Conservation (phyloP, 2,888 invertebrate genomes). For the Acanthosepion lycidas region DNA sequence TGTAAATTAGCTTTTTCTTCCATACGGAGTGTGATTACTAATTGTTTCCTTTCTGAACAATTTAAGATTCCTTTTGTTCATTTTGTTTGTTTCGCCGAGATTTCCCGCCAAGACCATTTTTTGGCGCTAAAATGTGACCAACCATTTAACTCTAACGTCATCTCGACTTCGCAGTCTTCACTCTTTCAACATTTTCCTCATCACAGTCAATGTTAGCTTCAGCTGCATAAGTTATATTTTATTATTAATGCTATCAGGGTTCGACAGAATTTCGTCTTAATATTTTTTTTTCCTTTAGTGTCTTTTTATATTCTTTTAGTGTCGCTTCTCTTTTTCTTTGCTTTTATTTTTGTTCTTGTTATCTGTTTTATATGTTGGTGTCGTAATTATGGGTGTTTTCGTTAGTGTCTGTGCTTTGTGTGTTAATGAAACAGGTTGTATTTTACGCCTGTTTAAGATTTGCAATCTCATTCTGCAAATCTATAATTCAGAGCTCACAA, state of each 20-base stretch:
- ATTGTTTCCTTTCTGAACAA: neutral
- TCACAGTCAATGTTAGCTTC: neutral
- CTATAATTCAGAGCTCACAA: neutral
- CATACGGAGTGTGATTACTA: neutral
- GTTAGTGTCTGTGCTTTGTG: neutral
- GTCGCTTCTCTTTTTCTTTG: neutral
- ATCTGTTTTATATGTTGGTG: neutral
- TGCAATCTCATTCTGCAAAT: neutral
- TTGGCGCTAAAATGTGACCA: neutral
- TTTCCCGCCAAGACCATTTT: neutral
- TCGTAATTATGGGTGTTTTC: constrained; percentile 14
- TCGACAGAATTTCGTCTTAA: neutral
- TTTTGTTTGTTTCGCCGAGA: neutral
- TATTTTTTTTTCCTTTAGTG: neutral
- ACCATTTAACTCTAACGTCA: neutral
- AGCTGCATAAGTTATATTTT: neutral
- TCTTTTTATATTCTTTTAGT: neutral
- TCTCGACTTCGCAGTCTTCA: neutral
- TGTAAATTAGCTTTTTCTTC: neutral
- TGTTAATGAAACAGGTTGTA: constrained; percentile 20
- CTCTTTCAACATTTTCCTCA: neutral
- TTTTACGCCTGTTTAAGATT: neutral
- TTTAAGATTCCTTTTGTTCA: neutral
- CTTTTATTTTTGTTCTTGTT: neutral
- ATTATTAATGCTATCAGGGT: neutral